Conservation (phyloP, 1,140 invertebrate species). For the Acyrthosiphon pisum region DNA sequence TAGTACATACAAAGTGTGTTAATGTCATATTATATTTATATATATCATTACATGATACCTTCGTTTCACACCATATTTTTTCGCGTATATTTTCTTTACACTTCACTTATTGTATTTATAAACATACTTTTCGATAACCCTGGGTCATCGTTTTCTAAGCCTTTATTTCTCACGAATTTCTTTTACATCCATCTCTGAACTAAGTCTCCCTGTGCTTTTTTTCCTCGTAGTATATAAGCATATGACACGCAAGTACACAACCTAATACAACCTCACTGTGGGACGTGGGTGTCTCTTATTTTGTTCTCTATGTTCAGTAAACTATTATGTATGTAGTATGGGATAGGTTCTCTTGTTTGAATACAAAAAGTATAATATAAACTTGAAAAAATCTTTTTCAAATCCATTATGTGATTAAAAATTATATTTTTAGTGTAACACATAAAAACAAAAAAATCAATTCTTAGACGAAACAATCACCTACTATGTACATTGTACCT, state of each 20-base stretch:
- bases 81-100: not conserved
- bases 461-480: not conserved
- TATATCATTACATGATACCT: not conserved
- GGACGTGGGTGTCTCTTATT: not conserved
- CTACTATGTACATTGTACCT: not conserved
- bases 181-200: not conserved
- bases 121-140: not conserved
- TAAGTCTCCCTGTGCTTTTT: not conserved
- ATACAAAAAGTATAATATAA: not conserved
- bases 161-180: not conserved
- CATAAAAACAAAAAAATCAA: not conserved
- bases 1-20: not conserved
- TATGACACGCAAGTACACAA: not conserved
- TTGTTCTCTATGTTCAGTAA: not conserved
- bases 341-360: not conserved
- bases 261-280: not conserved
- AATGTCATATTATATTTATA: not conserved
- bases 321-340: not conserved
- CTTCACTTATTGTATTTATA: not conserved
- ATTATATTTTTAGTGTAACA: not conserved
- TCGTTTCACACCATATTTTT: not conserved
- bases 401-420: not conserved
- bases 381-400: not conserved
- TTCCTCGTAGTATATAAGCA: not conserved
- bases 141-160: not conserved